Base-by-base conservation (phyloP, 2,797 vertebrate species). In the Enteromius thamalakanensis region DNA sequence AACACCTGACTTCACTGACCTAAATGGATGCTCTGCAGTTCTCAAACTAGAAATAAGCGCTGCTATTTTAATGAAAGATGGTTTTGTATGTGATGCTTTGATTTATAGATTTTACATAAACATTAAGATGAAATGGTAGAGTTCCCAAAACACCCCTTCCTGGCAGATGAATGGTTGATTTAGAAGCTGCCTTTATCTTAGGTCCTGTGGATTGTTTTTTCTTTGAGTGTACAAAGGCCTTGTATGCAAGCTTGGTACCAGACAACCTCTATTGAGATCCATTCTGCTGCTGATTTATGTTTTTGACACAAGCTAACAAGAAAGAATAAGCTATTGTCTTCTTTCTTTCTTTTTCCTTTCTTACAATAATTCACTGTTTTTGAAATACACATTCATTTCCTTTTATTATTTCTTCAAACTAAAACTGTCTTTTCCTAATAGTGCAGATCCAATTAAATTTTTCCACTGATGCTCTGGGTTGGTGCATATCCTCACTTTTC, bases 1-100 rank as follows among this genome's bases (percentile, higher is more conserved):
- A 88, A 87, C 84, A 87, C 85, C 77, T 82, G 83, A 86, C 65
- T 88, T 70, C 51, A 62, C 76, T 76, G 84, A 75, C 76, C 79
- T 82, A 74, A 80, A 86, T 69, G 70, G 58, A 83, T 74, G 64
- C 55, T 76, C 45, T 76, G 51, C 49, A 75, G 60, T 53, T 60
- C 3, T 82, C 26, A 68, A 58, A 40, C 64, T 82, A 81, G 49
- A 45, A 49, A 85, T 21, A 34, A 26, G 53, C 23, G n/a, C 58
- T 81, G 11, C 64, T n/a, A 29, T 60, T 49, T 6, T 42, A 21
- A 60, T 29, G n/a, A 32, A 64, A 29, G 51, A 51, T 29, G 8
- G 17, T 65, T 74, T 32, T 1, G 17, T 29, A 29, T 64, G 64
- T 37, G 19, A 67, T 29, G 34, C n/a, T 79, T 79, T 34, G 19